phyloP scores from a whole-genome alignment of 2,888 invertebrate species.

The Protonemura montana region DNA sequence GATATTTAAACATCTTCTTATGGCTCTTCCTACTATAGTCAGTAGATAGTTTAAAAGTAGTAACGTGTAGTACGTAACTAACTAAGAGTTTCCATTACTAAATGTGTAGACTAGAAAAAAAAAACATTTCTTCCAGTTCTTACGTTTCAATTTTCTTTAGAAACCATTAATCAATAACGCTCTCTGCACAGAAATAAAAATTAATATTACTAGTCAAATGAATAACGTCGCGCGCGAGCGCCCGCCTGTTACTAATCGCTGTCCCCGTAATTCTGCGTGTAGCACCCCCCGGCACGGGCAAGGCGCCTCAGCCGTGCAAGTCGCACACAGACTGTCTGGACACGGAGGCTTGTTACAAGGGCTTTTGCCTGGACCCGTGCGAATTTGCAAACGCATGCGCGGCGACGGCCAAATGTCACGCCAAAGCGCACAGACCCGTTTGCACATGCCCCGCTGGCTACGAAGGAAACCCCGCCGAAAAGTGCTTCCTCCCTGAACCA shows the following conservation, averaged over 20 bases:
- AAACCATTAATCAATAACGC: constrained; percentile 37
- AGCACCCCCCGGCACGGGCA: constrained; percentile 52
- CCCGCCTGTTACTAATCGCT: constrained; percentile 15
- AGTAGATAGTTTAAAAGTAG: constrained; percentile 16
- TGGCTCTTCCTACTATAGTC: not conserved
- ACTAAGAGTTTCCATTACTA: not conserved
- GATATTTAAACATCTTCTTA: not conserved
- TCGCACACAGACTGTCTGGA: constrained; percentile 57
- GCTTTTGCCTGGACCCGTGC: constrained; percentile 68
- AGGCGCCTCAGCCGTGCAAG: constrained; percentile 54
- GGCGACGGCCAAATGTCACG: constrained; percentile 56
- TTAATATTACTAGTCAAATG: constrained; percentile 38
- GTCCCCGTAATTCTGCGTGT: constrained; percentile 39
- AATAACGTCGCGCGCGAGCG: not conserved
- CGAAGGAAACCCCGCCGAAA: constrained; percentile 82
- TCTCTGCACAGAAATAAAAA: constrained; percentile 27
- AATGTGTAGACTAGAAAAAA: not conserved
- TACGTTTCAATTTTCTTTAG: not conserved
- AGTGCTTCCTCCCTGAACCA: constrained; percentile 78
- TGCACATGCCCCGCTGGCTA: constrained; percentile 77
- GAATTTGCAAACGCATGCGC: constrained; percentile 57
- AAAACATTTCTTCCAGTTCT: constrained; percentile 36
- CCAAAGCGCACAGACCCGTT: constrained; percentile 56
- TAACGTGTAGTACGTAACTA: not conserved
- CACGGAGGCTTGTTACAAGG: constrained; percentile 57